Evolutionary conservation across 2,888 invertebrate genomes (phyloP).

Genomic region (Darwinula stevensoni): DNA sequence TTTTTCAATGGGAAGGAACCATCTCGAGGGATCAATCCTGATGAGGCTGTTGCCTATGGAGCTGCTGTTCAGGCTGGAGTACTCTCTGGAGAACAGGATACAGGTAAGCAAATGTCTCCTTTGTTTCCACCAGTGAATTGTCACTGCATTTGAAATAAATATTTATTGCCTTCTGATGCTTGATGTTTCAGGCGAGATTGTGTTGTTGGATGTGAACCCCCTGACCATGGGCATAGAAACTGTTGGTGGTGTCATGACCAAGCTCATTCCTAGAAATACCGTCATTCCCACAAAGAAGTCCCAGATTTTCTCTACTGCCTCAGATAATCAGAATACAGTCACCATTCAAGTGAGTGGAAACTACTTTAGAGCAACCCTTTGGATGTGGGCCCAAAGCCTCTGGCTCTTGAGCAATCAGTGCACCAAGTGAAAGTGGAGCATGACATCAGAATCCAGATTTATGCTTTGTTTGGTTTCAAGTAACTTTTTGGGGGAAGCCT

Average conservation of each 20-base stretch:
- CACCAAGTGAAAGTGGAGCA: too few species aligned
- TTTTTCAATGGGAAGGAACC: conserved; percentile 96
- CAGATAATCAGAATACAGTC: conserved; percentile 95
- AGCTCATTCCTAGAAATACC: conserved; percentile 85
- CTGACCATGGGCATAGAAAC: conserved; percentile 98
- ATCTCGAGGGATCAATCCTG: conserved; percentile 89
- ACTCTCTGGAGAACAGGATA: conserved; percentile 84
- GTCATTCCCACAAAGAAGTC: conserved; percentile 98
- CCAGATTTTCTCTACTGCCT: conserved; percentile 95
- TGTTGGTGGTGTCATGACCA: conserved; percentile 98
- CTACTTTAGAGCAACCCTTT: too few species aligned
- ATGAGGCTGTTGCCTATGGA: conserved; percentile 95
- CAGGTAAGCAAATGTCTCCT: conserved; percentile 16
- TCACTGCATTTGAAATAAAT: too few species aligned
- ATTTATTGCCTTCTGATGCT: too few species aligned
- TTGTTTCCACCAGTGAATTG: too few species aligned
- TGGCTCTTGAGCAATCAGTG: too few species aligned
- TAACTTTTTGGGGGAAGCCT: too few species aligned
- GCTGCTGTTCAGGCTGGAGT: conserved; percentile 97
- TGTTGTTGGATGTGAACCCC: conserved; percentile 90
- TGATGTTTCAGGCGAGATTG: conserved; percentile 78
- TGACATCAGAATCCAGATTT: too few species aligned
- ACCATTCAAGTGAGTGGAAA: conserved; percentile 41
- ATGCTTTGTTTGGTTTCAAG: too few species aligned
- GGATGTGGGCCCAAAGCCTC: too few species aligned